Evolutionary conservation across 2,888 invertebrate species (phyloP), one percentile per base, ranked within the genome.

Genomic region (Drosophila monieri): DNA sequence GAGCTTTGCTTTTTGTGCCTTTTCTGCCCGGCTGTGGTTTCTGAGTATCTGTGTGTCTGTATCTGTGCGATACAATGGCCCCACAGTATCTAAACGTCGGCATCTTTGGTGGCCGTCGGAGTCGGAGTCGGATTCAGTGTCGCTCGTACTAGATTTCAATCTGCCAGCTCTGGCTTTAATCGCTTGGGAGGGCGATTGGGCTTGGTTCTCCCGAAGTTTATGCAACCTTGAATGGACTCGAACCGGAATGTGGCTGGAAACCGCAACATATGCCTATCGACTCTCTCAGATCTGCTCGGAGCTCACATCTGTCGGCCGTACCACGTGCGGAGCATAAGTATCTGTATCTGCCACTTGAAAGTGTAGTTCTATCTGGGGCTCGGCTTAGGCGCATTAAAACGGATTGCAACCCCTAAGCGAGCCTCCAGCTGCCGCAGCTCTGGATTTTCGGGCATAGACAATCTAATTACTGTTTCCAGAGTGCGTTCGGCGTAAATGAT

Each of bases 401-500:
- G 39, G 64, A 69, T 68, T 81, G 67, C 76, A 81, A 74, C 88
- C 81, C 81, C 64, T 78, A 60, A 79, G 75, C 57, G 75, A 54
- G 27, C 72, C 68, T 57, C 47, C 67, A 58, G 74, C 68, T 60
- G 76, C 49, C 6, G n/a, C 54, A 32, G 15, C 55, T 43, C 41
- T 67, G 67, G 74, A 84, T 85, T 85, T 68, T 59, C 49, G 46
- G 62, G 83, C 83, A 64, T 60, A 76, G 76, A 87, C 77, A 87
- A 81, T 74, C 77, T 87, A 87, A 87, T 87, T 81, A 83, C 55
- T 37, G 77, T 67, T 74, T 61, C 62, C 69, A 62, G 79, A 76
- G 81, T 80, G 87, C 80, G 78, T 80, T 86, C 78, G 85, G 85
- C 85, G 87, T 87, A 73, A 86, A 86, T 87, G 76, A 86, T 60